phyloP scores from a whole-genome alignment of 2,797 vertebrate species.

The Oophaga sylvatica region DNA sequence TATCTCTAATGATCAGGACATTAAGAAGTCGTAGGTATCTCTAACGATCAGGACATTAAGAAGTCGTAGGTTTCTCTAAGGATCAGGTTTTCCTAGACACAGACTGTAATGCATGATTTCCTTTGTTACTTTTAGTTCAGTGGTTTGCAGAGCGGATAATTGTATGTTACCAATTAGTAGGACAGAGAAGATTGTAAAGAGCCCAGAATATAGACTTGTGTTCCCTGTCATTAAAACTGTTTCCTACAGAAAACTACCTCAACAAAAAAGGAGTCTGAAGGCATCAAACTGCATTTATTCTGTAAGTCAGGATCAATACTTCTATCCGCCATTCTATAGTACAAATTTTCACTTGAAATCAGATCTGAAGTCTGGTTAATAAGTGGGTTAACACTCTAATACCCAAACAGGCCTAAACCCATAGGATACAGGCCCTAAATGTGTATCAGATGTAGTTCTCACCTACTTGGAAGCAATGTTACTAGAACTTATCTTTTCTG shows the following conservation, averaged over 20 bases:
- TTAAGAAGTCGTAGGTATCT: too few species aligned
- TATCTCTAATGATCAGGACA: too few species aligned
- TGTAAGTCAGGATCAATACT: not conserved
- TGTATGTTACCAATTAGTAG: constrained; percentile 37
- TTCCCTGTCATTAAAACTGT: constrained; percentile 37
- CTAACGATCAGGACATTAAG: not conserved
- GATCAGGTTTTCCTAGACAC: constrained; percentile 8
- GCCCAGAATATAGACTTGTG: constrained; percentile 1
- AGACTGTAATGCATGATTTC: constrained; percentile 45
- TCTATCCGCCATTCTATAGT: not conserved
- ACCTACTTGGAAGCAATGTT: not conserved
- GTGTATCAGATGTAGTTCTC: not conserved
- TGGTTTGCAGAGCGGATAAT: constrained; percentile 39
- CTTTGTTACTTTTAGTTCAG: constrained; percentile 39
- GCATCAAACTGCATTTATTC: not conserved
- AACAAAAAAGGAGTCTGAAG: not conserved
- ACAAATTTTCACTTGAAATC: not conserved
- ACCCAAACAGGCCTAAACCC: constrained; percentile 2
- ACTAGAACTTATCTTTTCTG: not conserved
- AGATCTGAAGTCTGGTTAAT: not conserved
- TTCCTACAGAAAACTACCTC: constrained; percentile 30
- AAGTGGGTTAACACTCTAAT: constrained; percentile 5
- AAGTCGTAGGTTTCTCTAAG: not conserved
- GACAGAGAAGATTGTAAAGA: constrained; percentile 20
- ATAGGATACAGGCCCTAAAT: not conserved